Evolutionary conservation across 2,888 invertebrate species (phyloP), one percentile per base, ranked within the genome.

Genomic region (Atrina japonica): DNA sequence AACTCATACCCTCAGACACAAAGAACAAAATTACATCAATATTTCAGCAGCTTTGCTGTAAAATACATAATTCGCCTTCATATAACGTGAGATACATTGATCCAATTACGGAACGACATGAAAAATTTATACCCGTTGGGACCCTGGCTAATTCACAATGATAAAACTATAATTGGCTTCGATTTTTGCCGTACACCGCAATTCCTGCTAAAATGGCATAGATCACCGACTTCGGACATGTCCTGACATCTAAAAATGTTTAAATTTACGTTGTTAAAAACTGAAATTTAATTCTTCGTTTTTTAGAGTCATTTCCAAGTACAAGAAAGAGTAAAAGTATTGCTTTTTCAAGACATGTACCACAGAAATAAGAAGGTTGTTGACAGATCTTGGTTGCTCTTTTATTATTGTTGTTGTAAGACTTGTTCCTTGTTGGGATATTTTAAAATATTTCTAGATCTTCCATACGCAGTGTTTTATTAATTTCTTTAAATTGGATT

Each of bases 71-170:
- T 61, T 50, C 47, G 49, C 49, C 49, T 49, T 49, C 23, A 61
- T 23, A 30, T 18, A 55, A 56, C 30, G 65, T 29, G 53, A 45
- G 23, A 45, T 43, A 55, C 30, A 27, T 65, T 45, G 56, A 56
- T 65, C 43, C 41, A 65, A 55, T 65, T 55, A 47, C 55, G 18
- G 3, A 14, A 7, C 18, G 49, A 47, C n/a, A 61, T 61, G 49
- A 61, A 61, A 61, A 61, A 61, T 61, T 61, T 30, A 61, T 50
- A 27, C 29, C 61, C 49, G 16, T n/a, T 35, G 61, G 61, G 61
- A 35, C 21, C 6, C 6, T n/a, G 49, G 14, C 29, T 49, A 61
- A 61, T 61, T 61, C 61, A 21, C 27, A n/a, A 35, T 49, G 61
- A 43, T 61, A 43, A 21, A 18, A 35, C n/a, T 47, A 27, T 61